Percentiles rank a stretch among this genome's conserved stretches.
Conservation (phyloP, 2,113 vertebrate genomes). For the Tetrao urogallus region DNA sequence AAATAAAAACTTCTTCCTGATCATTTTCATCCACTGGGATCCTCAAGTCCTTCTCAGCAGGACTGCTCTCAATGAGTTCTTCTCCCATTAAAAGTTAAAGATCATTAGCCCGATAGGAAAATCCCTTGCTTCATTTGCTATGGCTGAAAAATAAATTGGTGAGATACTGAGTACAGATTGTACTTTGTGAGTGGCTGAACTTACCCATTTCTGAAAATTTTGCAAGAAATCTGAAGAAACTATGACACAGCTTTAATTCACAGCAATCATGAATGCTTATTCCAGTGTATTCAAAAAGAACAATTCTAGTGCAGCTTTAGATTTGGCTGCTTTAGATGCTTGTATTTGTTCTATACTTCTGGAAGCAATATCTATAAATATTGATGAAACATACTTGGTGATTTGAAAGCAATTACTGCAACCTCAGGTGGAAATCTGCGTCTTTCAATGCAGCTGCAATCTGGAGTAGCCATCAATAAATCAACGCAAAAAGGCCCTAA, state of each 20-base stretch:
- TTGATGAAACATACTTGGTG: background rate
- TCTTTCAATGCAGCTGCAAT: conserved; percentile 1
- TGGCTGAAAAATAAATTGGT: background rate
- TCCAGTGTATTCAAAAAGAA: background rate
- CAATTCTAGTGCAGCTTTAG: background rate
- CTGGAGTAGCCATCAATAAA: conserved; percentile 31
- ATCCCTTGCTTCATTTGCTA: background rate
- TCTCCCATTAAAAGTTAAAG: background rate
- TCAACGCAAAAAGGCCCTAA: conserved; percentile 2
- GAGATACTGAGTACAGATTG: background rate
- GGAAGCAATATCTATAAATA: background rate
- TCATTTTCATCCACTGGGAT: too few species aligned
- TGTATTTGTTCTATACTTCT: conserved; percentile 11
- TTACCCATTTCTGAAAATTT: background rate
- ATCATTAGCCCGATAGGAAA: background rate
- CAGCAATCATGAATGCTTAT: background rate
- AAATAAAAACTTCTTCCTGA: background rate
- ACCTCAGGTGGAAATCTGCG: conserved; percentile 26
- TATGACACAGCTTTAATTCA: background rate
- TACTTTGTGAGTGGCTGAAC: background rate
- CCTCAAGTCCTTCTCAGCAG: background rate
- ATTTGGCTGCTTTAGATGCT: background rate
- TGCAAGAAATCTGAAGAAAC: background rate
- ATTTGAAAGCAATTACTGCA: conserved; percentile 8
- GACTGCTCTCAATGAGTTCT: too few species aligned